Conservation (phyloP, 1,140 invertebrate species). For the Solenopsis fugax region DNA sequence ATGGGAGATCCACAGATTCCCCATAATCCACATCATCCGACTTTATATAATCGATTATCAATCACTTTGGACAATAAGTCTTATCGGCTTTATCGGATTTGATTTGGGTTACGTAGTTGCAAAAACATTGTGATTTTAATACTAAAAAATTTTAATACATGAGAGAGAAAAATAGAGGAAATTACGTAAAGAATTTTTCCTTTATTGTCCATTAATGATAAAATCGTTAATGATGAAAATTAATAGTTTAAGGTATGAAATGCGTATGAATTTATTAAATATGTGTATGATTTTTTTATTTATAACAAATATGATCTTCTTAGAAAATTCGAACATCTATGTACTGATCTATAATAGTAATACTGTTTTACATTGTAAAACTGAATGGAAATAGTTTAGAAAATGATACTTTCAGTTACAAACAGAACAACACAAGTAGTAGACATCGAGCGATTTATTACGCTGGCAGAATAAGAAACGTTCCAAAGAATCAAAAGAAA, state of each 20-base stretch:
- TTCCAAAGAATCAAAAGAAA: background rate
- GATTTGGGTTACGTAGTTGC: background rate
- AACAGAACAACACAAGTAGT: background rate
- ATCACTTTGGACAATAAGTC: constrained; percentile 15
- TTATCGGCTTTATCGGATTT: background rate
- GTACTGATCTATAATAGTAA: background rate
- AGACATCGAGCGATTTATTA: constrained; percentile 9
- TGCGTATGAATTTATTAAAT: background rate
- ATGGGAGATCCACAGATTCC: constrained; percentile 9
- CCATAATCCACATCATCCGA: constrained; percentile 24
- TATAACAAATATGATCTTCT: background rate
- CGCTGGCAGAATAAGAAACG: background rate
- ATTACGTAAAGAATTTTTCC: background rate
- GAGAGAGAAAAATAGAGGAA: background rate
- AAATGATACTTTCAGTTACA: background rate
- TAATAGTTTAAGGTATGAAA: background rate
- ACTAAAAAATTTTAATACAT: background rate
- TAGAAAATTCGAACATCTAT: background rate
- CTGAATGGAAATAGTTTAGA: constrained; percentile 7
- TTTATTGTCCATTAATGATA: background rate
- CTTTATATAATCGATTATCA: constrained; percentile 24
- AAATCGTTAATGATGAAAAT: background rate
- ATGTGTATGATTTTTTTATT: background rate
- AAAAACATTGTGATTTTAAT: constrained; percentile 4
- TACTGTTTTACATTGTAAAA: background rate